Evolutionary conservation across 1,140 invertebrate genomes (phyloP).

Genomic region (Drosophila pruinosa): DNA sequence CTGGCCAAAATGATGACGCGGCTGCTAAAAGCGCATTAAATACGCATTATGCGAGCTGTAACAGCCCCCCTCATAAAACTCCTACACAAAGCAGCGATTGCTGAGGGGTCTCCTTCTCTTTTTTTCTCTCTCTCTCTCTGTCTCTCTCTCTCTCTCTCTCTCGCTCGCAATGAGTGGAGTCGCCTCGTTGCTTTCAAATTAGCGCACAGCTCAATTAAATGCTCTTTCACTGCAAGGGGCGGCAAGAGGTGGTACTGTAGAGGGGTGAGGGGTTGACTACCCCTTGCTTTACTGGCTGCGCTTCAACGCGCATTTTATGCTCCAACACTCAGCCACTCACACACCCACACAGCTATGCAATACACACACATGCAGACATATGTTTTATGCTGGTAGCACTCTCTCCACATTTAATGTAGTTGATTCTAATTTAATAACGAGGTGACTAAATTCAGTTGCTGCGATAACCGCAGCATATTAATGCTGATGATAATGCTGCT

Average conservation of each 20-base stretch:
- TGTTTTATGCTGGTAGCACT: slow-evolving; percentile 5
- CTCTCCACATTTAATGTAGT: slow-evolving; percentile 65
- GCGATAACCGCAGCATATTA: slow-evolving; percentile 41
- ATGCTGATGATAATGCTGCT: slow-evolving; percentile 40
- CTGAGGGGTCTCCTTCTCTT: not conserved
- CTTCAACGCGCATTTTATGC: slow-evolving; percentile 67
- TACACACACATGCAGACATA: slow-evolving; percentile 7
- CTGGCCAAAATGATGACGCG: not conserved
- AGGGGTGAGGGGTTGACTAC: slow-evolving; percentile 10
- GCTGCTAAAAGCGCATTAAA: slow-evolving; percentile 63
- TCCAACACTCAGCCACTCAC: slow-evolving; percentile 30
- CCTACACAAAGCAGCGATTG: not conserved
- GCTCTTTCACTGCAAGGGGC: slow-evolving; percentile 11
- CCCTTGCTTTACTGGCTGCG: slow-evolving; percentile 55
- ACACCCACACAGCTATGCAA: too few species aligned
- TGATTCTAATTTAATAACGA: slow-evolving; percentile 76
- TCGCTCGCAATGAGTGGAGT: slow-evolving; percentile 21
- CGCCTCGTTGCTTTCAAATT: slow-evolving; percentile 75
- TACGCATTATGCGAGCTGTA: slow-evolving; percentile 53
- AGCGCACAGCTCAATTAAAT: slow-evolving; percentile 74
- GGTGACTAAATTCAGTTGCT: slow-evolving; percentile 42
- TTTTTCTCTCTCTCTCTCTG: not conserved
- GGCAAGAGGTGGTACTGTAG: not conserved
- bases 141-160: not conserved
- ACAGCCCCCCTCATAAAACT: not conserved